Base-by-base conservation (phyloP, 1,140 invertebrate genomes). In the Mesaphorura yosii region DNA sequence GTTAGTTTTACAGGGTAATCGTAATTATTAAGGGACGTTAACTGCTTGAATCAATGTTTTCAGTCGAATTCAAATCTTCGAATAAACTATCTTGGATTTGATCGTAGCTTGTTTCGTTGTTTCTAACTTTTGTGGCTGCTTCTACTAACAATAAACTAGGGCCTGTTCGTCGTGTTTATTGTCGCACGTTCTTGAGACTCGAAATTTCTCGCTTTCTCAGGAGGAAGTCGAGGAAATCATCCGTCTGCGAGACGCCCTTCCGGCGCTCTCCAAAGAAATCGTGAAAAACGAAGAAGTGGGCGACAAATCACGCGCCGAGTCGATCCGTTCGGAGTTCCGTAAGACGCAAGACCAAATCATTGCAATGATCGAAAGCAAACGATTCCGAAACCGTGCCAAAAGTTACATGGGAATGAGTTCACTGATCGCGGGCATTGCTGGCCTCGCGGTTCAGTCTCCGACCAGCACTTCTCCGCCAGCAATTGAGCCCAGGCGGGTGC, bases 201-300 rank as follows among this genome's bases (percentile, higher is more conserved):
- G 20, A 48, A 48, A 20, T 7, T 48, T 48, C 29, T 12, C 5
- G 25, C 5, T 22, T 23, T 19, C 22, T 5, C 27, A 57, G 55
- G 55, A 57, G 40, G 55, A 57, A 52, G 55, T 48, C 15, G 50
- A 50, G 20, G 49, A 51, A 37, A 57, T 57, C 25, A 19, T 48
- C 7, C 49, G 49, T 3, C 39, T 57, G 3, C 41, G 44, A 25
- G 55, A 57, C 39, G 31, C 45, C 4, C 34, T 57, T 6, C 55
- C 55, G 2, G 14, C 44, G 14, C 37, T 52, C 2, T 51, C 55
- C 0, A 39, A 52, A 27, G 34, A 51, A 40, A 52, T 57, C 4
- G 48, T 12, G 1, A 6, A 22, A 6, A 28, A 22, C 23, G 55
- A 51, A 23, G 55, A 51, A 44, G n/a, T 17, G 2, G 55, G 49